phyloP scores from a whole-genome alignment of 2,797 vertebrate genomes.

The Anguilla pacifica region DNA sequence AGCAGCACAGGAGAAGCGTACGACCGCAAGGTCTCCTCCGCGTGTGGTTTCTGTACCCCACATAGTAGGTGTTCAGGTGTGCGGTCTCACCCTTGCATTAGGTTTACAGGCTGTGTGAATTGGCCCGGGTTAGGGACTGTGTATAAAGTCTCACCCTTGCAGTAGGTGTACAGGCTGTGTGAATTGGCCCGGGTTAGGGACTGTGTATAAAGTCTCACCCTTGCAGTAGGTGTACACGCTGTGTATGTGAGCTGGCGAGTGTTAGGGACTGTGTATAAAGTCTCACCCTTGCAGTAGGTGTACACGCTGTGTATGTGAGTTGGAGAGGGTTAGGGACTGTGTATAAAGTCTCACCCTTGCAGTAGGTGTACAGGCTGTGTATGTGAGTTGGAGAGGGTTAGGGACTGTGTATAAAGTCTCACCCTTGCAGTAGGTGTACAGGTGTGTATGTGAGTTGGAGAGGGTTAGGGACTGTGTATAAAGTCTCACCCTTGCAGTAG shows the following conservation, averaged over 20 bases:
- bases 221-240: conserved; percentile 1
- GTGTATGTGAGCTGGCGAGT: background rate
- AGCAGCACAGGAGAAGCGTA: background rate
- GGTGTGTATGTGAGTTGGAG: background rate
- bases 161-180: conserved; percentile 76
- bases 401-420: background rate
- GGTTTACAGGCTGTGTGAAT: background rate
- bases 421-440: conserved; percentile 2
- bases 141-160: conserved; percentile 73
- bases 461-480: conserved; percentile 50
- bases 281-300: conserved; percentile 80
- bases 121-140: too few species aligned
- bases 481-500: too few species aligned
- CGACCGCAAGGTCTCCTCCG: background rate
- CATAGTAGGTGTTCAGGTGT: background rate
- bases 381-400: background rate
- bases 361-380: conserved; percentile 72
- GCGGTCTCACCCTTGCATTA: background rate
- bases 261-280: conserved; percentile 65
- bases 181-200: background rate
- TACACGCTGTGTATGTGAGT: conserved; percentile 57
- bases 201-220: background rate
- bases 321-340: conserved; percentile 48
- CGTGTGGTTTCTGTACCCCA: background rate
- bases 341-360: conserved; percentile 81